Evolutionary conservation across 1,140 invertebrate genomes (phyloP).

Genomic region (Oedothorax gibbosus): DNA sequence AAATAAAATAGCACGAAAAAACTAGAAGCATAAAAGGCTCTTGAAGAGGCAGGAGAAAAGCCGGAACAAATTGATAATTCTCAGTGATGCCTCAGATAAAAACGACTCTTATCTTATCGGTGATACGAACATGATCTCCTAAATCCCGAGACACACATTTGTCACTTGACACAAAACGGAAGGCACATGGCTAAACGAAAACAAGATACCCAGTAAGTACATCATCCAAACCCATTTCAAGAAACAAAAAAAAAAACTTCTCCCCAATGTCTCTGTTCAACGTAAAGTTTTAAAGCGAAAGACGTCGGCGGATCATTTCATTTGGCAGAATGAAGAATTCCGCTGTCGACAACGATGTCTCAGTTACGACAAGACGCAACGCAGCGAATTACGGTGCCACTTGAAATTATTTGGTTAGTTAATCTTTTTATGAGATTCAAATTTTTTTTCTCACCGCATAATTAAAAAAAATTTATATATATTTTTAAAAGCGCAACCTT

Average conservation of each 20-base stretch:
- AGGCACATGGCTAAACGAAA: slow-evolving; percentile 10
- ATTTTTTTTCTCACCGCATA: too few species aligned
- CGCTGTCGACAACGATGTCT: slow-evolving; percentile 38
- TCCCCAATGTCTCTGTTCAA: slow-evolving; percentile 22
- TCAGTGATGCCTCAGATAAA: too few species aligned
- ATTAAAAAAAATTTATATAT: too few species aligned
- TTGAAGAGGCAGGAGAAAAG: too few species aligned
- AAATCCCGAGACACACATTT: slow-evolving; percentile 37
- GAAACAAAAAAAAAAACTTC: not conserved
- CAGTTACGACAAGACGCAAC: slow-evolving; percentile 12
- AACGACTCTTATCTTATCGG: not conserved
- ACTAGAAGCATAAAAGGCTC: too few species aligned
- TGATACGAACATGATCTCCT: not conserved
- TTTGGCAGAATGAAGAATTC: slow-evolving; percentile 54
- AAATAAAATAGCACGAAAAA: too few species aligned
- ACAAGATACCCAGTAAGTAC: slow-evolving; percentile 30
- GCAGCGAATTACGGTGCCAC: slow-evolving; percentile 19
- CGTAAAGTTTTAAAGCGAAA: slow-evolving; percentile 8
- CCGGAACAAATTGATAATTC: too few species aligned
- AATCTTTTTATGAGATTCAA: too few species aligned
- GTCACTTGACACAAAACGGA: slow-evolving; percentile 38
- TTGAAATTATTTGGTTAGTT: too few species aligned
- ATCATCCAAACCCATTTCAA: slow-evolving; percentile 28
- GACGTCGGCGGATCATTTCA: slow-evolving; percentile 39
- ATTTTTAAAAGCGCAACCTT: too few species aligned